A percentile compares a stretch with the other conserved stretches of the same genome.
Conservation (phyloP, 2,113 vertebrate species). For the Entelurus aequoreus region DNA sequence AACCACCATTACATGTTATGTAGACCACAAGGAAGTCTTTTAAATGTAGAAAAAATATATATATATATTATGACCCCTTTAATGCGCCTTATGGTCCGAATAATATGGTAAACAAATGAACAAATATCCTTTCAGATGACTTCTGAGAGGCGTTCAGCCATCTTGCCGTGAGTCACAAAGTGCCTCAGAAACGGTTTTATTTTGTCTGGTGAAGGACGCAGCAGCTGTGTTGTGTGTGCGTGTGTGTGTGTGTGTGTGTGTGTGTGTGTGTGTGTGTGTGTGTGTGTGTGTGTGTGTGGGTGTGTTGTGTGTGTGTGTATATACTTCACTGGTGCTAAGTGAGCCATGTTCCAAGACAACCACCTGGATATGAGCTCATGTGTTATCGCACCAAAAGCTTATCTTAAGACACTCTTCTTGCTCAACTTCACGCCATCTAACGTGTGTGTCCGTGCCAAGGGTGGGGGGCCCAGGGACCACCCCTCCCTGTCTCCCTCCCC, state of each 20-base stretch:
- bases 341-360: constrained; percentile 59
- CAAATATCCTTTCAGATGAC: neutral
- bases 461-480: constrained; percentile 59
- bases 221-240: constrained; percentile 53
- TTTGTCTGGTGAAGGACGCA: constrained; percentile 54
- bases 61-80: too few species aligned
- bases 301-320: constrained; percentile 31
- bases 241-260: too few species aligned
- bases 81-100: too few species aligned
- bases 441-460: constrained; percentile 21
- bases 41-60: too few species aligned
- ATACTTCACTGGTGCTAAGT: constrained; percentile 55
- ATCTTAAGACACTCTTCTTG: constrained; percentile 54
- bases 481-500: constrained; percentile 48
- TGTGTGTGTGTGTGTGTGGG: too few species aligned
- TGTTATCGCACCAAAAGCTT: constrained; percentile 58
- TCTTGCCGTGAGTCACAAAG: constrained; percentile 26
- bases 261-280: constrained; percentile 25
- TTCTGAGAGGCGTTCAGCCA: neutral
- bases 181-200: constrained; percentile 43
- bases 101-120: too few species aligned
- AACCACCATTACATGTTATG: too few species aligned
- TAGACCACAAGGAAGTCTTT: too few species aligned
- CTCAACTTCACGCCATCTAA: constrained; percentile 50
- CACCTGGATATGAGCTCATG: constrained; percentile 74